These are phyloP conservation scores for Scelioninae gen. 2 DNA, from an alignment of 2,888 invertebrate species.

Conservation along the genomic window DNA sequence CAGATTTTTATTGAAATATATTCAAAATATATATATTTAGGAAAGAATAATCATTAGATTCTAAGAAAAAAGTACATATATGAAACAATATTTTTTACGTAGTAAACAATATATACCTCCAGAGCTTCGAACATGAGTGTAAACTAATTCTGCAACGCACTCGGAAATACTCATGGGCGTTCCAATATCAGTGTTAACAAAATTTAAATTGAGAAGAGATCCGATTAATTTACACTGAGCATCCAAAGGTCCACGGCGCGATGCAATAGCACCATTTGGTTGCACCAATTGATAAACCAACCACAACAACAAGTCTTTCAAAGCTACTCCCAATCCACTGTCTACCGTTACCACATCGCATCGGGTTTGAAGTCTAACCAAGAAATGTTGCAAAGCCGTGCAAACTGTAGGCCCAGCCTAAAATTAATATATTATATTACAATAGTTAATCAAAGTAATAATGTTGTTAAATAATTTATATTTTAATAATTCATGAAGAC, in stretches of 20 bases:
- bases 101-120: constrained; percentile 66
- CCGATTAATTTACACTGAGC: constrained; percentile 85
- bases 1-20: not conserved
- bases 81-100: too few species aligned
- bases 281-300: constrained; percentile 84
- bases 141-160: constrained; percentile 78
- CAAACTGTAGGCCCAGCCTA: constrained; percentile 87
- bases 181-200: constrained; percentile 82
- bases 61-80: too few species aligned
- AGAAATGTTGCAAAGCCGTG: constrained; percentile 83
- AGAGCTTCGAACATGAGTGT: constrained; percentile 70
- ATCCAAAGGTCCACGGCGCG: constrained; percentile 83
- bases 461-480: too few species aligned
- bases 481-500: too few species aligned
- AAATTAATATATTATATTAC: constrained; percentile 1
- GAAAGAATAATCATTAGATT: too few species aligned
- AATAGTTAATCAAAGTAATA: not conserved
- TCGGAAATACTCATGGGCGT: constrained; percentile 85
- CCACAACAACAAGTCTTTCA: constrained; percentile 82
- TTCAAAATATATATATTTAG: not conserved
- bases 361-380: constrained; percentile 82
- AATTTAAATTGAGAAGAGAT: constrained; percentile 80
- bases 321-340: constrained; percentile 77
- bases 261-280: constrained; percentile 80
- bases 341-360: constrained; percentile 79